These are phyloP conservation scores for Patiria miniata DNA, from an alignment of 35 echinoderm and acorn worm species.

Conservation along the genomic window DNA sequence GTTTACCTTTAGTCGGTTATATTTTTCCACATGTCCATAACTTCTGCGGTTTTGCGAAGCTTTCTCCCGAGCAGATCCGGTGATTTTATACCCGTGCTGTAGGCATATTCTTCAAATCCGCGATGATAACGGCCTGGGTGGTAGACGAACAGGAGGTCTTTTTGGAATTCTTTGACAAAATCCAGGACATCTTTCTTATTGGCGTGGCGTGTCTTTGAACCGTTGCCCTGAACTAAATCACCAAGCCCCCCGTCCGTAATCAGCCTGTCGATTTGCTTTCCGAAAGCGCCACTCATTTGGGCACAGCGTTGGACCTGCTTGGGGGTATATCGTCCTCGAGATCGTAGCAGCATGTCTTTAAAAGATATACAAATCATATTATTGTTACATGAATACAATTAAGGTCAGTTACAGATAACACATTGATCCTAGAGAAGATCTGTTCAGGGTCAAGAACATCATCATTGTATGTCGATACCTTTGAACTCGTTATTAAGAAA, in stretches of 20 bases:
- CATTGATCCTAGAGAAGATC: too few species aligned
- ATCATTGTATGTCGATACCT: too few species aligned
- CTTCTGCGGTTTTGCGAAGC: neutral
- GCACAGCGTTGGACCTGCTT: neutral
- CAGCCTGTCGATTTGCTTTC: neutral
- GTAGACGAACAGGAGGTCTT: neutral
- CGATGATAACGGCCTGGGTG: neutral
- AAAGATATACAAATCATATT: too few species aligned
- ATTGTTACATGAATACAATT: too few species aligned
- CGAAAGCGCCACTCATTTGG: neutral
- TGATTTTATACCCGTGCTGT: neutral
- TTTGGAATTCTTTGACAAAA: neutral
- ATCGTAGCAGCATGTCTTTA: too few species aligned
- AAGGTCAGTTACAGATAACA: too few species aligned
- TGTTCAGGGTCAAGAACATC: too few species aligned
- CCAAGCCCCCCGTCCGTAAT: neutral
- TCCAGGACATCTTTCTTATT: neutral
- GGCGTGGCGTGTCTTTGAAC: neutral
- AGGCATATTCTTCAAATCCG: neutral
- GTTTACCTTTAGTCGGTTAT: too few species aligned
- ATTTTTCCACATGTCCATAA: constrained; percentile 5
- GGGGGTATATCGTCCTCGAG: too few species aligned
- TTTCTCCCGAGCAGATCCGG: neutral
- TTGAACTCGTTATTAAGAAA: too few species aligned
- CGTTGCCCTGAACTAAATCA: neutral